These are phyloP conservation scores for Psix sp. DNA, from an alignment of 1,140 invertebrate species.

Conservation along the genomic window DNA sequence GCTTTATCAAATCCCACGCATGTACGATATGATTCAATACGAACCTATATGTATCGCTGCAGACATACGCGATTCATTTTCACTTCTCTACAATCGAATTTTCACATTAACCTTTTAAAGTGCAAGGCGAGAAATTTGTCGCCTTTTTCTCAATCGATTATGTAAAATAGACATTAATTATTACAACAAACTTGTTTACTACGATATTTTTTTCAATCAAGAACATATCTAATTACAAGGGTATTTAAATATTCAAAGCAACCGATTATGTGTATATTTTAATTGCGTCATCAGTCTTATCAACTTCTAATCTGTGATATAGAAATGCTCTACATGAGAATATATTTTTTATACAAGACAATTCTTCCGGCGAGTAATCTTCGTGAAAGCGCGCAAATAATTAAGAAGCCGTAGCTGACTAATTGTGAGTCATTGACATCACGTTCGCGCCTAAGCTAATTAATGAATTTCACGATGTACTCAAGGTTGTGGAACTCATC, in stretches of 20 bases:
- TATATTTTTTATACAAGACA: neutral
- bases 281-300: too few relatives aligned
- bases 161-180: conserved; percentile 12
- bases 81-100: conserved; percentile 29
- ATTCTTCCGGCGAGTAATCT: neutral
- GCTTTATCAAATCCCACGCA: conserved; percentile 33
- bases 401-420: conserved; percentile 5
- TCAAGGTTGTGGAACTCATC: conserved; percentile 51
- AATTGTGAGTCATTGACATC: conserved; percentile 42
- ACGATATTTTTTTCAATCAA: too few relatives aligned
- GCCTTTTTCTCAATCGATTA: conserved; percentile 16
- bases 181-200: neutral
- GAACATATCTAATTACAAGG: too few relatives aligned
- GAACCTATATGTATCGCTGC: conserved; percentile 8
- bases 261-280: too few relatives aligned
- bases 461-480: conserved; percentile 43
- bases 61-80: conserved; percentile 23
- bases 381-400: conserved; percentile 23
- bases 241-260: too few relatives aligned
- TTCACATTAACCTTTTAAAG: conserved; percentile 31
- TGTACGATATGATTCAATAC: conserved; percentile 29
- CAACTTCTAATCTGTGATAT: too few relatives aligned
- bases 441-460: conserved; percentile 26
- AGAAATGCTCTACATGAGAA: neutral
- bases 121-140: conserved; percentile 9